A percentile compares a stretch with the other conserved stretches of the same genome.
phyloP scores from a whole-genome alignment of 2,888 invertebrate species.

The Phania funesta region DNA sequence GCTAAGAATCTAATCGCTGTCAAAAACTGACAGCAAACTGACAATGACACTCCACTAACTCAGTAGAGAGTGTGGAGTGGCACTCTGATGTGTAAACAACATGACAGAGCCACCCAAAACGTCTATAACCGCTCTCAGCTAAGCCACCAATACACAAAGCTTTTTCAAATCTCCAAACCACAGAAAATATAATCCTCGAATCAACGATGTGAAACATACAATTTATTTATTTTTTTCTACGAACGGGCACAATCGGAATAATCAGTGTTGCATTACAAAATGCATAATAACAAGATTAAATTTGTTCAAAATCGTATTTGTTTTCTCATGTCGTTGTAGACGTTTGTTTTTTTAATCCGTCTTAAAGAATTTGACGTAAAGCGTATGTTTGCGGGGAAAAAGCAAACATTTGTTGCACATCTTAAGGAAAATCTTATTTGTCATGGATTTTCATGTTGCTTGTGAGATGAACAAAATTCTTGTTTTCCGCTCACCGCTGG shows the following conservation, averaged over 20 bases:
- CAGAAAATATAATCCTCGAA: conserved; percentile 34
- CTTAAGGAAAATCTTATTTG: conserved; percentile 41
- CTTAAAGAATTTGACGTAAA: conserved; percentile 58
- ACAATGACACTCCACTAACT: conserved; percentile 51
- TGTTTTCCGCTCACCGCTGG: background rate
- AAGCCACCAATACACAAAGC: background rate
- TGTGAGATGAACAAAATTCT: background rate
- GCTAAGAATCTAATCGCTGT: conserved; percentile 59
- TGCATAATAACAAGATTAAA: conserved; percentile 52
- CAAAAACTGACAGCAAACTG: conserved; percentile 60
- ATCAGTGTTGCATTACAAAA: conserved; percentile 21
- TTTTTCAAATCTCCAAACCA: conserved; percentile 26
- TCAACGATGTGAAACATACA: conserved; percentile 27
- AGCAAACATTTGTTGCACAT: conserved; percentile 37
- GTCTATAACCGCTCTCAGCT: background rate
- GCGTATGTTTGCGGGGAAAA: conserved; percentile 58
- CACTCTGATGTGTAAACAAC: conserved; percentile 48
- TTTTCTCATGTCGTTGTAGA: conserved; percentile 15
- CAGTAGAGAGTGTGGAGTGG: conserved; percentile 37
- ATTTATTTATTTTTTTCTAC: background rate
- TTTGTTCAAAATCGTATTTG: conserved; percentile 44
- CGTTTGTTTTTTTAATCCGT: conserved; percentile 57
- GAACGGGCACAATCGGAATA: background rate
- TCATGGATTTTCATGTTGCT: conserved; percentile 30
- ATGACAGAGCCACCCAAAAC: conserved; percentile 43